Base-by-base conservation (phyloP, 2,888 invertebrate species). In the Phyllotreta striolata region DNA sequence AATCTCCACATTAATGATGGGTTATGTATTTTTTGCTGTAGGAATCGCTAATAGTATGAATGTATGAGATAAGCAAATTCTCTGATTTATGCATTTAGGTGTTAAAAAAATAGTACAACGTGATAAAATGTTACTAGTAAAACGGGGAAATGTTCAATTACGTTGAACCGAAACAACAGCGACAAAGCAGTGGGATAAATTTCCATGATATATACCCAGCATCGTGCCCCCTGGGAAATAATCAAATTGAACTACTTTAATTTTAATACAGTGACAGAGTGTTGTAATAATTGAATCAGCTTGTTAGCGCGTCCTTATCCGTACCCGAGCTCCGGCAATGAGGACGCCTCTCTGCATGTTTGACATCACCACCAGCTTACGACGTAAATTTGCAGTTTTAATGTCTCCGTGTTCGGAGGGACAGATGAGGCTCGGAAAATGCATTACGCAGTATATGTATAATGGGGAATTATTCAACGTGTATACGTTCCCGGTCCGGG, bases 341-440 rank as follows among this genome's bases (percentile, higher is more conserved):
- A 41, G 37, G 13, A 46, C n/a, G 49, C 40, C 34, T 35, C 24
- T 24, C 41, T 41, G 47, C 61, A 57, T 64, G 61, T 64, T 57
- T 61, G 64, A 64, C 64, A 64, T 64, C 57, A 51, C 56, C 63
- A 54, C 56, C 51, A 44, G 57, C 43, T 49, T 51, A 44, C 56
- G 57, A 60, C 69, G 69, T 70, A 70, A 72, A 70, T 69, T 70
- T 68, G 66, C 70, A 70, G 64, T 66, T 67, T 66, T 63, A 60
- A 47, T 57, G 64, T 63, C 62, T 51, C 64, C 68, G 66, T 69
- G 70, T 69, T 70, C 69, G 64, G 66, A 67, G 55, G 24, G 60
- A 55, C 47, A 66, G 64, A 66, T 62, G 69, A 68, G 51, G 60
- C 63, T 64, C 61, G 64, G 64, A 68, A 66, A 69, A 65, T 71